A percentile compares a stretch with the other conserved stretches of the same genome.
Conservation (phyloP, 2,113 vertebrate species). For the Entosphenus tridentatus region DNA sequence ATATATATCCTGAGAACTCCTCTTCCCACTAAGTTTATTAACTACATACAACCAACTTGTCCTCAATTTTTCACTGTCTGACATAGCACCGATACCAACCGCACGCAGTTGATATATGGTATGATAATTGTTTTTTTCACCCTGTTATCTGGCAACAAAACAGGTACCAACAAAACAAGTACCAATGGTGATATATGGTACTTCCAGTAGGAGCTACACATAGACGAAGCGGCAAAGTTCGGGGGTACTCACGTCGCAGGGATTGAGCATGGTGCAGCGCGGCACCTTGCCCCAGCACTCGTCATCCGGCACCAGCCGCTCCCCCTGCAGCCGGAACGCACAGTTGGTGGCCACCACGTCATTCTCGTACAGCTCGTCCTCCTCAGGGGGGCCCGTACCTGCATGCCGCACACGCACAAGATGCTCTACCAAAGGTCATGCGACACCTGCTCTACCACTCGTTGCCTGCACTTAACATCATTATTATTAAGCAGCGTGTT, state of each 20-base stretch:
- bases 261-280: slow-evolving; percentile 19
- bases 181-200: not conserved
- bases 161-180: no score
- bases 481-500: no score
- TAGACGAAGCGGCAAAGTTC: not conserved
- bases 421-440: no score
- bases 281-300: slow-evolving; percentile 29
- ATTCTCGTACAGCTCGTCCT: slow-evolving; percentile 29
- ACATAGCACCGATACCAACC: not conserved
- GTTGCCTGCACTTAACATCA: no score
- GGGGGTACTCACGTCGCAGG: slow-evolving; percentile 20
- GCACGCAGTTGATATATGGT: not conserved
- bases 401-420: not conserved
- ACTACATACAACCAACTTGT: no score
- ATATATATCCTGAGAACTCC: no score
- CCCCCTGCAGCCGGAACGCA: slow-evolving; percentile 28
- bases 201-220: not conserved
- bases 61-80: not conserved
- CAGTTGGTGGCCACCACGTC: slow-evolving; percentile 35
- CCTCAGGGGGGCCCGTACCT: slow-evolving; percentile 22
- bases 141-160: no score
- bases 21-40: no score
- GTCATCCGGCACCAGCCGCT: slow-evolving; percentile 28
- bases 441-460: no score
- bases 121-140: no score